Base-by-base conservation (phyloP, 2,888 invertebrate species). In the Andrena trimmerana region DNA sequence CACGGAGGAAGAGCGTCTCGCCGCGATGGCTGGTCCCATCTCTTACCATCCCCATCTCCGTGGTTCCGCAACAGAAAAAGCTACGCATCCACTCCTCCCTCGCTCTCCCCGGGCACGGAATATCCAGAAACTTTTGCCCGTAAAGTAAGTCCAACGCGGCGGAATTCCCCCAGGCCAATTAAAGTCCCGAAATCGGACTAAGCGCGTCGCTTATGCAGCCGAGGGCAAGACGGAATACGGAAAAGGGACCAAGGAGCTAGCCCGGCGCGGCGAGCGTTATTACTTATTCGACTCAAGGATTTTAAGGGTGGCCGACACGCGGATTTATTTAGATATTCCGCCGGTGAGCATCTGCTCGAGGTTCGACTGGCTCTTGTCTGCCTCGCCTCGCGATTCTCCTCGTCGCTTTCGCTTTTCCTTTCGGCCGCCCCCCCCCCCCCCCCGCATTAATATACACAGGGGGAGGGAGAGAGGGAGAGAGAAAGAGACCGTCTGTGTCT, bases 291-390 rank as follows among this genome's bases (percentile, higher is more conserved):
- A 90, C 89, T 87, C 83, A 76, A 86, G 86, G 87, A 89, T 87
- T 90, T 90, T 89, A 89, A 89, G 86, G 84, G 84, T 84, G 89
- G 84, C 87, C 83, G 82, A 87, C 86, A 81, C 86, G 89, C 86
- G 83, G 89, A 93, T 90, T 92, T 93, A 93, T 93, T 93, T 92
- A 92, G 91, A 93, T 92, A 92, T 92, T 93, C 92, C 85, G 66
- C 54, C 82, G 88, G 88, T 81, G 90, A 90, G 91, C 93, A 92
- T 92, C 92, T 91, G 90, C 89, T 89, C 86, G 91, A 90, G 90
- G 89, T 87, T 90, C 90, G 87, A 86, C 85, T 75, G 80, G 66
- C 70, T 82, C 74, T 78, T 70, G 76, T 80, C 73, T 79, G 71
- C 66, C 20, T 70, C 54, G 72, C 60, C 73, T 68, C 59, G 42